Conservation (phyloP, 2,888 invertebrate genomes). For the Trilocha varians region DNA sequence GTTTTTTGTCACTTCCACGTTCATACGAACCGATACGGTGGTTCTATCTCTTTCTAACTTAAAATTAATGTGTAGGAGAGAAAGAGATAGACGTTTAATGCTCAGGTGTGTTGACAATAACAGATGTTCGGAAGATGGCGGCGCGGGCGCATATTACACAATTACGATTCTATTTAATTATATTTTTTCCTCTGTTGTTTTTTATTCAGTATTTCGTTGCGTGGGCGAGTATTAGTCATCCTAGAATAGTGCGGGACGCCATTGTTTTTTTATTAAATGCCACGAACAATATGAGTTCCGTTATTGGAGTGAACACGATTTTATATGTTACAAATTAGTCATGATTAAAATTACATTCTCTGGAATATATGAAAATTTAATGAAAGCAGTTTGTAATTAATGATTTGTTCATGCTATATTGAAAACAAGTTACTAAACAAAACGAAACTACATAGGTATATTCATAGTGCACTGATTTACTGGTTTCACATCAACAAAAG, state of each 20-base stretch:
- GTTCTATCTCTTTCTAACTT: slow-evolving; percentile 27
- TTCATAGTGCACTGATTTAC: too few species aligned
- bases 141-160: slow-evolving; percentile 60
- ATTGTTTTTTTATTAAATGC: slow-evolving; percentile 49
- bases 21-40: slow-evolving; percentile 36
- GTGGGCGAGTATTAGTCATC: slow-evolving; percentile 50
- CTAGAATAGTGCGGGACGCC: slow-evolving; percentile 34
- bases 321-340: too few species aligned
- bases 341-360: too few species aligned
- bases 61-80: slow-evolving; percentile 11
- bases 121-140: slow-evolving; percentile 65
- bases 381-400: too few species aligned
- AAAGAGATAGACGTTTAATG: slow-evolving; percentile 31
- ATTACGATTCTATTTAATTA: slow-evolving; percentile 71
- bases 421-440: too few species aligned
- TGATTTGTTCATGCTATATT: too few species aligned
- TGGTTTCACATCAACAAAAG: too few species aligned
- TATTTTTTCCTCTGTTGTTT: slow-evolving; percentile 51
- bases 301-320: slow-evolving; percentile 44
- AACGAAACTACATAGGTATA: too few species aligned
- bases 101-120: slow-evolving; percentile 72
- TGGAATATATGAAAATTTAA: too few species aligned
- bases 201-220: slow-evolving; percentile 40
- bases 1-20: slow-evolving; percentile 73
- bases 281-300: slow-evolving; percentile 39